Conservation (phyloP, 1,140 invertebrate genomes). For the Yoshiicerus persimilis region DNA sequence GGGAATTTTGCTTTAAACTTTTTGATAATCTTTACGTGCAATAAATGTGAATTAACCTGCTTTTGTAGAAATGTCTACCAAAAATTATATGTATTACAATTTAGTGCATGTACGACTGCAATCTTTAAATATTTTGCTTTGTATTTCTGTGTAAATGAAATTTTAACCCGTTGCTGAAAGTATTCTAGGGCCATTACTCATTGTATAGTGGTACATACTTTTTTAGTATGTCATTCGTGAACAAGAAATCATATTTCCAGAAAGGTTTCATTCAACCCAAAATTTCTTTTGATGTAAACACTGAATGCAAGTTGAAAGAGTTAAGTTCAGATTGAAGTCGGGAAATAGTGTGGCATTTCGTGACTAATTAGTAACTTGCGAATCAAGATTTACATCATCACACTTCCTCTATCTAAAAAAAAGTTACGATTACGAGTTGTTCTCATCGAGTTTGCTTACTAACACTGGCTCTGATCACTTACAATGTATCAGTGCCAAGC, state of each 20-base stretch:
- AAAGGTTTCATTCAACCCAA: neutral
- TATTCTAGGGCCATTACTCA: neutral
- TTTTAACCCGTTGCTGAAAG: neutral
- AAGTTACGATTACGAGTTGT: neutral
- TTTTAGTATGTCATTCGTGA: neutral
- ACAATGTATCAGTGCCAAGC: neutral
- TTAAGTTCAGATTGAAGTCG: neutral
- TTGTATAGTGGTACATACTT: neutral
- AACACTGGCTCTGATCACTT: neutral
- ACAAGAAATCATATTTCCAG: slow-evolving; percentile 12
- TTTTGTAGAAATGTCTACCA: neutral
- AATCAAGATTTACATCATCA: slow-evolving; percentile 8
- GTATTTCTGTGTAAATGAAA: neutral
- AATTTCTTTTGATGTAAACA: neutral
- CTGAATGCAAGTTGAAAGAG: neutral
- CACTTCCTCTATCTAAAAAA: neutral
- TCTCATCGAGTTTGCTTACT: neutral
- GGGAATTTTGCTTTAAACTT: neutral
- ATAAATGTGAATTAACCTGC: neutral
- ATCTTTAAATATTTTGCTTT: too few relatives aligned
- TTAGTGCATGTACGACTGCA: too few relatives aligned
- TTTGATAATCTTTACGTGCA: neutral
- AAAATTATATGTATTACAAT: neutral
- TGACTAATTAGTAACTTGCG: neutral
- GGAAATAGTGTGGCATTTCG: neutral